Evolutionary conservation across 2,113 vertebrate genomes (phyloP).

Genomic region (Clarias gariepinus): DNA sequence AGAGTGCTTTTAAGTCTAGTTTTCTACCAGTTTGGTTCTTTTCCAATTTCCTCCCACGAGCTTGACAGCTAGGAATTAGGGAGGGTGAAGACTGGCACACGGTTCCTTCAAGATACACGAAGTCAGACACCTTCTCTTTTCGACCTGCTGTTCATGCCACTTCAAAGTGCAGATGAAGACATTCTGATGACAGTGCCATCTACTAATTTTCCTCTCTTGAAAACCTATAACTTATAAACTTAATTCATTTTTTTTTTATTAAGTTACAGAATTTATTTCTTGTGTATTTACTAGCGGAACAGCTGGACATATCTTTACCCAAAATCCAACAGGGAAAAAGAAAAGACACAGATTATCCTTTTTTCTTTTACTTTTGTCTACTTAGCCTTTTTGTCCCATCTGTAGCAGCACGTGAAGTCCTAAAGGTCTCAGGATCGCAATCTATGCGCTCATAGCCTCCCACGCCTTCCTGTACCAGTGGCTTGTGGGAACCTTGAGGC

Average conservation of each 20-base stretch:
- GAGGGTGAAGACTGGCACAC: background rate
- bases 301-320: background rate
- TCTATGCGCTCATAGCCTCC: background rate
- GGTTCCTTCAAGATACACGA: background rate
- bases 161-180: background rate
- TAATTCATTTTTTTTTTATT: background rate
- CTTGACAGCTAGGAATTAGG: background rate
- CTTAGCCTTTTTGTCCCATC: background rate
- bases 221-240: background rate
- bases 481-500: constrained; percentile 9
- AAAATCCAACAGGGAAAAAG: background rate
- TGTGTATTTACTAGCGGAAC: background rate
- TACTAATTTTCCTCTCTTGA: background rate
- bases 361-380: background rate
- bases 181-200: background rate
- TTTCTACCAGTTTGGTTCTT: background rate
- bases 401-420: constrained; percentile 7
- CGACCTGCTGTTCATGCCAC: background rate
- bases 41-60: background rate
- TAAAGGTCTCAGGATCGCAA: background rate
- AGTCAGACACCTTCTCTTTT: background rate
- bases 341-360: background rate
- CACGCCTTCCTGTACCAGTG: background rate
- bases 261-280: background rate
- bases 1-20: background rate